Base-by-base conservation (phyloP, 2,797 vertebrate species). In the Sebastolobus alascanus region DNA sequence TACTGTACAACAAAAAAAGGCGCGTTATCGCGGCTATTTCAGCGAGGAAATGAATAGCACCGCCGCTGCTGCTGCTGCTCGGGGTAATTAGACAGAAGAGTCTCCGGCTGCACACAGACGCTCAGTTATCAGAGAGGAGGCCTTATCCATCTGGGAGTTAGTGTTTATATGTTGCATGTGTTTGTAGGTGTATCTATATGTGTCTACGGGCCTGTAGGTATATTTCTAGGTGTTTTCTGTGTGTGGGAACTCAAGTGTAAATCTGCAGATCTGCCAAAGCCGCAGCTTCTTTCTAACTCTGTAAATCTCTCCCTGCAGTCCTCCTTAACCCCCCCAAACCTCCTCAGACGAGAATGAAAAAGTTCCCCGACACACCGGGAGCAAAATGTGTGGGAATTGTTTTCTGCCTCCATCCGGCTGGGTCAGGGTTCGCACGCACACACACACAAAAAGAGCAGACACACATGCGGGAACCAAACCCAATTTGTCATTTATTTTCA, bases 401-500 rank as follows among this genome's bases (percentile, higher is more conserved):
- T 84, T 77, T 78, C 79, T 3, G n/a, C 68, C 54, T 75, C 61
- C 75, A 73, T 78, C 74, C 22, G 14, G n/a, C 58, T 78, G 63
- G 84, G 83, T 87, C 82, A 80, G 76, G 72, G 85, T 79, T 78
- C 5, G 4, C 83, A 72, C 73, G 7, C 52, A 8, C 38, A 52
- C 50, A 63, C 33, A 29, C 38, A 9, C n/a, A 25, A 25, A 35
- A 93, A 95, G 95, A 90, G 92, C 93, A 96, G 94, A 97, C 96
- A 92, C 94, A 93, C 79, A 77, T 2, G 60, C 77, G 76, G 37
- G 66, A 60, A 70, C 94, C 95, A 97, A 98, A 98, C 96, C 94
- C 96, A 96, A 97, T 98, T 97, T 97, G 96, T 97, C 96, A 97
- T 97, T 98, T 97, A 97, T 97, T 97, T 98, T 91, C 87, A 96